Conservation (phyloP, 2,888 invertebrate genomes). For the Coremacera marginata region DNA sequence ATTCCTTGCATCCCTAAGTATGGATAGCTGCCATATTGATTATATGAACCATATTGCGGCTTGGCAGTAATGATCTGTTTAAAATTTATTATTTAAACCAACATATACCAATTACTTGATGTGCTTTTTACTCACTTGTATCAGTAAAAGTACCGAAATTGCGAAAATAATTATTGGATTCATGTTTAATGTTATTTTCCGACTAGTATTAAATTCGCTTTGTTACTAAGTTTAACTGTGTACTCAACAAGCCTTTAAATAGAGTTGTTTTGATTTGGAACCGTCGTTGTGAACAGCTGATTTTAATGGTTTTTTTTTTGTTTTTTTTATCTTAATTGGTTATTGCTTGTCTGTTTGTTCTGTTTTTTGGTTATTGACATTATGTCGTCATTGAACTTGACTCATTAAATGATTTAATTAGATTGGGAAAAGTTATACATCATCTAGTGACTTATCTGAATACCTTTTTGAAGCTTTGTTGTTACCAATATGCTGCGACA, state of each 20-base stretch:
- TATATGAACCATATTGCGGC: background rate
- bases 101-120: background rate
- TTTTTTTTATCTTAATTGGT: background rate
- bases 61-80: background rate
- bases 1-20: background rate
- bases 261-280: background rate
- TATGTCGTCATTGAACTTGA: slow-evolving; percentile 43
- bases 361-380: background rate
- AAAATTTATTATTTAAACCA: background rate
- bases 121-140: background rate
- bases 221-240: background rate
- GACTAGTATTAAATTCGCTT: background rate
- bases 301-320: background rate
- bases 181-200: background rate
- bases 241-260: background rate
- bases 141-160: background rate
- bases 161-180: background rate
- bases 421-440: background rate
- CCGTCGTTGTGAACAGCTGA: background rate
- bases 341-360: background rate
- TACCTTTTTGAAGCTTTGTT: background rate
- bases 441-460: background rate
- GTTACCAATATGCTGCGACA: too few species aligned
- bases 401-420: slow-evolving; percentile 16
- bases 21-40: background rate